Evolutionary conservation across 2,113 vertebrate genomes (phyloP).

Genomic region (Sinocyclocheilus grahami): DNA sequence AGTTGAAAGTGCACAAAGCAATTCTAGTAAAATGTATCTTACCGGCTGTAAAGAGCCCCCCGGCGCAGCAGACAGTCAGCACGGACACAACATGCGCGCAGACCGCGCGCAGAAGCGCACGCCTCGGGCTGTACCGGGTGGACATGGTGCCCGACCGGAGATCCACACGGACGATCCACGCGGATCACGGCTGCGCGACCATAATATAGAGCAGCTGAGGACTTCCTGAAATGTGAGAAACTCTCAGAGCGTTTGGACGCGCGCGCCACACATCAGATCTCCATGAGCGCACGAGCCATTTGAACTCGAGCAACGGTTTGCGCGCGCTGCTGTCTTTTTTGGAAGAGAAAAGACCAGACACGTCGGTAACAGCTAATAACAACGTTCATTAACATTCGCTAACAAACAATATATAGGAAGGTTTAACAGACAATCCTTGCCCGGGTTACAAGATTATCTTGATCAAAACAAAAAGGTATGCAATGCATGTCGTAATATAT

Average conservation of each 20-base stretch:
- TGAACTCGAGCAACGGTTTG: not conserved
- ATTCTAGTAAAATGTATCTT: constrained; percentile 62
- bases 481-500: too few relatives aligned
- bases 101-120: constrained; percentile 66
- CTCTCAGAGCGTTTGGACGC: not conserved
- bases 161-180: constrained; percentile 72
- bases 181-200: constrained; percentile 73
- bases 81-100: constrained; percentile 41
- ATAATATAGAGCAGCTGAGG: constrained; percentile 31
- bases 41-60: constrained; percentile 48
- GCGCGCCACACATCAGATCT: constrained; percentile 29
- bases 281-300: not conserved
- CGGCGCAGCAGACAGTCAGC: constrained; percentile 47
- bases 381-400: not conserved
- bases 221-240: constrained; percentile 30
- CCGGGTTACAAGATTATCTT: too few relatives aligned
- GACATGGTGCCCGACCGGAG: constrained; percentile 81
- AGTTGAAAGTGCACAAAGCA: not conserved
- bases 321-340: not conserved
- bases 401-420: not conserved
- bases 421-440: too few relatives aligned
- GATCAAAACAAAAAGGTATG: too few relatives aligned
- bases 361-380: not conserved
- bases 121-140: constrained; percentile 70
- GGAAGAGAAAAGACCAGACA: not conserved